Conservation (phyloP, 2,797 vertebrate genomes). For the Chlorospingus semifuscus region DNA sequence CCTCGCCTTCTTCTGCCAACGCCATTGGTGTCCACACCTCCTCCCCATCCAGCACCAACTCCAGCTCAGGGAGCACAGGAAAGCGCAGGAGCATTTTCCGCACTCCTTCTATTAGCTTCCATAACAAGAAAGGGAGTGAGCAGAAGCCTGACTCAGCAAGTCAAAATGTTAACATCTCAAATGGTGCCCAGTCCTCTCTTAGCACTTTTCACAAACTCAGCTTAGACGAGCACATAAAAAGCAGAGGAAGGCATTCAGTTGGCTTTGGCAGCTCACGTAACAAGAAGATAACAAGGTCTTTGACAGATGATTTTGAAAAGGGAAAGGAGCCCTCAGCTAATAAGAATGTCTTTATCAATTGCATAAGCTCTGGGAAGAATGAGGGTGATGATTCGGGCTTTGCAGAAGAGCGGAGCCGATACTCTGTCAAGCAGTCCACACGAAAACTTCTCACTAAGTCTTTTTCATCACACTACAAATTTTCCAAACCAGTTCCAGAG, state of each 20-base stretch:
- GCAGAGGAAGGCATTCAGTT: conserved; percentile 87
- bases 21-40: conserved; percentile 90
- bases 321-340: conserved; percentile 79
- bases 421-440: conserved; percentile 82
- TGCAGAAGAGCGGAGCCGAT: conserved; percentile 84
- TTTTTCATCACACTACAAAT: conserved; percentile 90
- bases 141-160: conserved; percentile 75
- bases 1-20: conserved; percentile 91
- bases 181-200: conserved; percentile 74
- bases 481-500: conserved; percentile 80
- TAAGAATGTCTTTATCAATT: conserved; percentile 95
- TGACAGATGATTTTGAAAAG: conserved; percentile 93
- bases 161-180: conserved; percentile 75
- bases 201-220: conserved; percentile 70
- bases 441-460: conserved; percentile 93
- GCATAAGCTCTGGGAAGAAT: conserved; percentile 90
- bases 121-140: conserved; percentile 84
- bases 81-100: conserved; percentile 95
- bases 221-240: conserved; percentile 78
- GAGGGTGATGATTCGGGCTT: conserved; percentile 96
- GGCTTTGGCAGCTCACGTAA: conserved; percentile 86
- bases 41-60: conserved; percentile 97
- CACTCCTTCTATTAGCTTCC: conserved; percentile 91
- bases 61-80: conserved; percentile 94
- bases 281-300: conserved; percentile 93